phyloP scores from a whole-genome alignment of 2,113 vertebrate genomes.

The Varanus salvator region DNA sequence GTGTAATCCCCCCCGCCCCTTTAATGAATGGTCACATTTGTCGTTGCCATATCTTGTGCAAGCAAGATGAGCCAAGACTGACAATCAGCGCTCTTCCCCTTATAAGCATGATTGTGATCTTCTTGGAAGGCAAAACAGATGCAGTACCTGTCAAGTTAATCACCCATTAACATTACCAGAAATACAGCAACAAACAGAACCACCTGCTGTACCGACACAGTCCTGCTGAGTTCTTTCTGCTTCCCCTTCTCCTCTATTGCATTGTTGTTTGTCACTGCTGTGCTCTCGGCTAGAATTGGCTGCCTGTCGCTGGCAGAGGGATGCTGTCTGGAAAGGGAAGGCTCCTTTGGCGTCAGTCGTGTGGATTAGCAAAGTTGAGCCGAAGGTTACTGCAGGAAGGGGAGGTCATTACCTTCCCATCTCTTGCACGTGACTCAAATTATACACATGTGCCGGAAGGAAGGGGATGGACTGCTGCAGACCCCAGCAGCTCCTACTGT shows the following conservation, averaged over 20 bases:
- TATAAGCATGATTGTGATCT: background rate
- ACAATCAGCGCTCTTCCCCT: background rate
- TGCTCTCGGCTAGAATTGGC: background rate
- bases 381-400: background rate
- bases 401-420: constrained; percentile 12
- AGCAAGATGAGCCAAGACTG: background rate
- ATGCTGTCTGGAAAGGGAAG: background rate
- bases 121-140: background rate
- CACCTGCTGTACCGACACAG: background rate
- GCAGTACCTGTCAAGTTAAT: background rate
- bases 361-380: background rate
- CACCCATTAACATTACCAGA: background rate
- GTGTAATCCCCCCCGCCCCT: background rate
- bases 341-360: background rate
- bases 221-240: background rate
- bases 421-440: constrained; percentile 6
- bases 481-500: background rate
- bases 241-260: background rate
- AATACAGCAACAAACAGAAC: background rate
- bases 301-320: background rate
- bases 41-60: background rate
- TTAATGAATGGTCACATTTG: no score
- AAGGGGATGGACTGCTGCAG: background rate
- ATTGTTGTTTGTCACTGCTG: background rate
- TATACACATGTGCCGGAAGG: background rate